phyloP scores from a whole-genome alignment of 2,888 invertebrate species.

The Therioaphis trifolii region DNA sequence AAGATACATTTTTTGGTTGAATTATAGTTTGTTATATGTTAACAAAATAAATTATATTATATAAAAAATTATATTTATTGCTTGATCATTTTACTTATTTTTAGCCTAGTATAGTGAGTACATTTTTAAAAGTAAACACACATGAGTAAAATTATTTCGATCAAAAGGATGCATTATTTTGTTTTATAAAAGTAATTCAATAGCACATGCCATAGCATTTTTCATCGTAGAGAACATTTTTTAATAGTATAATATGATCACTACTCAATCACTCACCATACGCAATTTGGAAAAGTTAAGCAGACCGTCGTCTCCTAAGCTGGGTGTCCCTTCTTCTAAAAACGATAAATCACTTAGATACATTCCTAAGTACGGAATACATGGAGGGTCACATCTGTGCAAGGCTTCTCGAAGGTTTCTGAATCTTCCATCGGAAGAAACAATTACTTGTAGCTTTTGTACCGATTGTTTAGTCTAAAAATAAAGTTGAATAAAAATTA shows the following conservation, averaged over 20 bases:
- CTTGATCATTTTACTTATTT: too few relatives aligned
- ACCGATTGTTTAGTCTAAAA: conserved; percentile 87
- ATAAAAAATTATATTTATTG: too few relatives aligned
- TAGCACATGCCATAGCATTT: too few relatives aligned
- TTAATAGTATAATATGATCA: not conserved
- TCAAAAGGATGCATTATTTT: too few relatives aligned
- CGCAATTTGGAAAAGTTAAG: conserved; percentile 95
- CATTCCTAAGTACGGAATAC: conserved; percentile 88
- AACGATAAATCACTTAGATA: conserved; percentile 91
- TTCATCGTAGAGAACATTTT: too few relatives aligned
- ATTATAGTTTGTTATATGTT: too few relatives aligned
- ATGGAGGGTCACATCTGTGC: conserved; percentile 89
- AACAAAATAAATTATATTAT: too few relatives aligned
- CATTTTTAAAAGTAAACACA: too few relatives aligned
- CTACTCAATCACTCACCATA: conserved; percentile 76
- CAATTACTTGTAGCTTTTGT: conserved; percentile 85
- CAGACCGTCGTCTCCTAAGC: conserved; percentile 87
- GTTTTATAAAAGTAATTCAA: too few relatives aligned
- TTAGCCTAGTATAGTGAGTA: too few relatives aligned
- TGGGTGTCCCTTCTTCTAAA: conserved; percentile 92
- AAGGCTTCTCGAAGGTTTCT: conserved; percentile 86
- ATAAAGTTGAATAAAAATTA: conserved; percentile 29
- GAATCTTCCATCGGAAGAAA: conserved; percentile 90
- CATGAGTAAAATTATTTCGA: too few relatives aligned
- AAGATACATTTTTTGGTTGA: too few relatives aligned